These are phyloP conservation scores for Drosophila mulleri DNA, from an alignment of 2,888 invertebrate genomes.

Conservation along the genomic window DNA sequence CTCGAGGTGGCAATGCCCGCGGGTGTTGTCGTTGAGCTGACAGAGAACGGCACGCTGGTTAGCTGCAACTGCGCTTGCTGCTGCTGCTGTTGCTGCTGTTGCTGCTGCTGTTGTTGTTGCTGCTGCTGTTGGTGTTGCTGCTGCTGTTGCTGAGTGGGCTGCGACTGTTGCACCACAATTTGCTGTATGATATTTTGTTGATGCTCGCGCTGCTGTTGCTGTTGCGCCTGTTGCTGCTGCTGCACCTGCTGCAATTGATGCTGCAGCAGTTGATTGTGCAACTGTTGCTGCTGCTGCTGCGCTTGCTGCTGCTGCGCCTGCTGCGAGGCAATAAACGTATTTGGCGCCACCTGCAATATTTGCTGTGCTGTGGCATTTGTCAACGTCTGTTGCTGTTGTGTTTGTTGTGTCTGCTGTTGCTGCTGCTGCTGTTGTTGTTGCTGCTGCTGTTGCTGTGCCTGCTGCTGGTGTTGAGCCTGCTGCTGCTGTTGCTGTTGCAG, in stretches of 20 bases:
- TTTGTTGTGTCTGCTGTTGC: slow-evolving; percentile 85
- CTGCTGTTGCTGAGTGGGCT: slow-evolving; percentile 73
- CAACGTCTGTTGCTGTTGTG: slow-evolving; percentile 73
- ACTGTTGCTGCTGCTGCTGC: slow-evolving; percentile 71
- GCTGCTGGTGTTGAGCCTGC: slow-evolving; percentile 82
- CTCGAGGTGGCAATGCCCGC: slow-evolving; percentile 81
- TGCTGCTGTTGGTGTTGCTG: slow-evolving; percentile 71
- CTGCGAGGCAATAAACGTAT: slow-evolving; percentile 86
- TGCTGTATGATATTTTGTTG: slow-evolving; percentile 57
- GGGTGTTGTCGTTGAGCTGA: slow-evolving; percentile 79
- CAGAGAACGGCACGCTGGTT: slow-evolving; percentile 81
- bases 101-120: slow-evolving; percentile 76
- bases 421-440: slow-evolving; percentile 74
- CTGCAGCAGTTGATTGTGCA: slow-evolving; percentile 81
- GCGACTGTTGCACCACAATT: slow-evolving; percentile 66
- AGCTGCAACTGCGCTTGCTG: slow-evolving; percentile 75
- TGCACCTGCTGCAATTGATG: slow-evolving; percentile 71
- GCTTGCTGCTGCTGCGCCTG: slow-evolving; percentile 77
- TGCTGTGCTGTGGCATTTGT: slow-evolving; percentile 73
- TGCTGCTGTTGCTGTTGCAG: slow-evolving; percentile 80
- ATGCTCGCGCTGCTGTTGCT: slow-evolving; percentile 83
- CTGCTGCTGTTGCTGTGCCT: slow-evolving; percentile 79
- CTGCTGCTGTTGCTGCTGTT: slow-evolving; percentile 54
- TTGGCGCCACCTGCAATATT: slow-evolving; percentile 82
- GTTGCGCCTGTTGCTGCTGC: slow-evolving; percentile 81